A percentile compares a stretch with the other conserved stretches of the same genome.
These are phyloP conservation scores for Mesorhabditis belari DNA, from an alignment of 2,888 invertebrate genomes.

Conservation along the genomic window DNA sequence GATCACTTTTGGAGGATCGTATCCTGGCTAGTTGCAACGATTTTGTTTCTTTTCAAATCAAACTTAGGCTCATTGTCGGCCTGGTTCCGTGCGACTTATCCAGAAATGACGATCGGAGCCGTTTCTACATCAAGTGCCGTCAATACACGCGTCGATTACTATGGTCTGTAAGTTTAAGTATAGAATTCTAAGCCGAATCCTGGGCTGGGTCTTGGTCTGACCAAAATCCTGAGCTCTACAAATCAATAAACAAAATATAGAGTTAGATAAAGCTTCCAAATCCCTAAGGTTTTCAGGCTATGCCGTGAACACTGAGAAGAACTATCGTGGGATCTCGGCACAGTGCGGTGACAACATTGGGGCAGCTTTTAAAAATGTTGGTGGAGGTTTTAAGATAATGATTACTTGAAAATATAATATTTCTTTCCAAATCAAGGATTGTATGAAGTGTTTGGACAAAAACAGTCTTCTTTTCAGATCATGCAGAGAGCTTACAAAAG, in stretches of 20 bases:
- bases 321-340: conserved; percentile 14
- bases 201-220: neutral
- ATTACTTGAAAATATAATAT: too few species aligned
- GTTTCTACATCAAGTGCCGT: conserved; percentile 31
- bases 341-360: conserved; percentile 17
- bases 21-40: conserved; percentile 12
- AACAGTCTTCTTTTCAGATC: neutral
- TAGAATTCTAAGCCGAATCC: too few species aligned
- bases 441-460: neutral
- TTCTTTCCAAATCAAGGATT: neutral
- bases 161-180: too few species aligned
- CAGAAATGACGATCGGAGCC: conserved; percentile 26
- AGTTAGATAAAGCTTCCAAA: neutral
- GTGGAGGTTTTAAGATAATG: too few species aligned
- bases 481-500: conserved; percentile 17
- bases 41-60: neutral
- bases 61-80: conserved; percentile 15
- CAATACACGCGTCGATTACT: conserved; percentile 28
- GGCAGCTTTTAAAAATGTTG: conserved; percentile 14
- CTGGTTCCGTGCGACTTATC: conserved; percentile 28
- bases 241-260: neutral
- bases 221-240: neutral
- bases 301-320: conserved; percentile 31
- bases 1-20: conserved; percentile 32
- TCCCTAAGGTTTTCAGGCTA: conserved; percentile 9